These are phyloP conservation scores for Clanis bilineata DNA, from an alignment of 2,888 invertebrate species.

Conservation along the genomic window DNA sequence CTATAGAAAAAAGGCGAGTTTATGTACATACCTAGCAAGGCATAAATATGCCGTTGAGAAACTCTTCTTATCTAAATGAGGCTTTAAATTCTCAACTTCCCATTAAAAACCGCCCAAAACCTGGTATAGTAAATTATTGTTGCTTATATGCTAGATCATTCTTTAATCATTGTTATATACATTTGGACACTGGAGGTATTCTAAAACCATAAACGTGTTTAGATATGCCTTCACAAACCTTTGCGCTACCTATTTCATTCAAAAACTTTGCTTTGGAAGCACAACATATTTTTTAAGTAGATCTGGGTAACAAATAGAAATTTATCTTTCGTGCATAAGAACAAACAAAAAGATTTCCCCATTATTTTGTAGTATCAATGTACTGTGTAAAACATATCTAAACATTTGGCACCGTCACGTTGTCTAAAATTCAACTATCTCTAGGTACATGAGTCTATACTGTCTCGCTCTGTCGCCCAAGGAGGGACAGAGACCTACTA, in stretches of 20 bases:
- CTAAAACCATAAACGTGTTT: slow-evolving; percentile 5
- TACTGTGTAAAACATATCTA: neutral
- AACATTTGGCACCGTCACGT: neutral
- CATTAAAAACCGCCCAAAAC: neutral
- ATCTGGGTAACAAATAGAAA: too few relatives aligned
- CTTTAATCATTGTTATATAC: neutral
- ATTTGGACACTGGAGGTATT: neutral
- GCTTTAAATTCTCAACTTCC: neutral
- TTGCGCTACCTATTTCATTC: too few relatives aligned
- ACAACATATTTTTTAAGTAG: neutral
- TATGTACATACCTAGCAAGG: too few relatives aligned
- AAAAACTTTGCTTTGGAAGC: neutral
- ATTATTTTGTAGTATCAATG: neutral
- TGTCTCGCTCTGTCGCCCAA: neutral
- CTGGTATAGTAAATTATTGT: too few relatives aligned
- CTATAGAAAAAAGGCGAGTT: too few relatives aligned
- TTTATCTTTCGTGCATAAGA: neutral
- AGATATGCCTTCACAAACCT: neutral
- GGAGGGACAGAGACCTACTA: slow-evolving; percentile 32
- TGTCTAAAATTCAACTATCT: neutral
- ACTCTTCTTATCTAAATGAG: too few relatives aligned
- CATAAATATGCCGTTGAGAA: too few relatives aligned
- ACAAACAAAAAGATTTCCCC: too few relatives aligned
- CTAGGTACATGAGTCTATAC: neutral
- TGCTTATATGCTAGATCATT: too few relatives aligned